Evolutionary conservation across 2,888 invertebrate species (phyloP).

Genomic region (Bombyx huttoni): DNA sequence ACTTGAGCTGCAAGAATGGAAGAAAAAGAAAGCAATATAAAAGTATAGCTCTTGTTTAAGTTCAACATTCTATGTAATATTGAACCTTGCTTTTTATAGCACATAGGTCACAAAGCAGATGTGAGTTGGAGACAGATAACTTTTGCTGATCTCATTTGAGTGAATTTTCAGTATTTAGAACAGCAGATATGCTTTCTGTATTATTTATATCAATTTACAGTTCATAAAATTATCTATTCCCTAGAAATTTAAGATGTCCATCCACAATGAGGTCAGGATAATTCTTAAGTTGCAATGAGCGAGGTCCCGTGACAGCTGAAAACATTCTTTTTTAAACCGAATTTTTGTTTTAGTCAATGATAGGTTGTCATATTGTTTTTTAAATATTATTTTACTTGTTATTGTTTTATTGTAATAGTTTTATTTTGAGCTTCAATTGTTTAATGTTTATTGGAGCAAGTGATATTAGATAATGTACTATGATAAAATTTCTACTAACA

Average conservation of each 20-base stretch:
- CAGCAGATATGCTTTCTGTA: conserved; percentile 14
- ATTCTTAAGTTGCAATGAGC: background rate
- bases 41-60: no score
- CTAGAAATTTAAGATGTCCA: background rate
- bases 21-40: no score
- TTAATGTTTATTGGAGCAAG: conserved; percentile 33
- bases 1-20: no score
- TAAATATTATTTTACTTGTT: conserved; percentile 62
- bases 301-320: background rate
- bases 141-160: conserved; percentile 36
- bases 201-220: conserved; percentile 10
- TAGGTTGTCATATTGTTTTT: conserved; percentile 49
- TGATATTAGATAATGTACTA: conserved; percentile 63
- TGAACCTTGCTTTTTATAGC: background rate
- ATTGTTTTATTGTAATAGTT: conserved; percentile 48
- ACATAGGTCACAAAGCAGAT: background rate
- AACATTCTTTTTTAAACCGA: conserved; percentile 18
- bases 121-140: background rate
- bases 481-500: conserved; percentile 22
- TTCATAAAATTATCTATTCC: background rate
- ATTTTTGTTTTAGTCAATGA: conserved; percentile 32
- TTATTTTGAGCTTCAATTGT: conserved; percentile 54
- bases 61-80: background rate
- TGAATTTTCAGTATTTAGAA: conserved; percentile 29
- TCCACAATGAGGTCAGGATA: background rate